These are phyloP conservation scores for Zygaena filipendulae DNA, from an alignment of 2,888 invertebrate genomes.

Conservation along the genomic window DNA sequence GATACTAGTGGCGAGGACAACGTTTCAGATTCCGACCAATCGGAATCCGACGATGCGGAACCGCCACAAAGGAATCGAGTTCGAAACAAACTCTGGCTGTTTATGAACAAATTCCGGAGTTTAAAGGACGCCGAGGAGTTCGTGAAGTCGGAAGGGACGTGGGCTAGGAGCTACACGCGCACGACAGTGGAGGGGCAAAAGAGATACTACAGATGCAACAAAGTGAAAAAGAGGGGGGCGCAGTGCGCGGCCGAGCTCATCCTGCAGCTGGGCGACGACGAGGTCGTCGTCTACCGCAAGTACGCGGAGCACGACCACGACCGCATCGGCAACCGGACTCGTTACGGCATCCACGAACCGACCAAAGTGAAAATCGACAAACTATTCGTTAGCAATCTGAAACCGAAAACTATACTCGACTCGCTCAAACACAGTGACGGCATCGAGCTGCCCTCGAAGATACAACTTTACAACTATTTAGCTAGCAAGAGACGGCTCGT, in stretches of 20 bases:
- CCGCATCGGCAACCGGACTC: conserved; percentile 6
- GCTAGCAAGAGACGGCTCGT: conserved; percentile 9
- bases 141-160: conserved; percentile 13
- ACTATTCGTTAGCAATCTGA: conserved; percentile 12
- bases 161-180: conserved; percentile 11
- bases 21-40: too few species aligned
- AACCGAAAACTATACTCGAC: conserved; percentile 14
- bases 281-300: conserved; percentile 14
- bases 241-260: conserved; percentile 15
- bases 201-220: conserved; percentile 16
- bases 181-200: conserved; percentile 11
- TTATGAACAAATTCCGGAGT: conserved; percentile 14
- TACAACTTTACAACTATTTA: conserved; percentile 14
- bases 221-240: conserved; percentile 11
- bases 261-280: conserved; percentile 10
- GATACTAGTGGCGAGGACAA: too few species aligned
- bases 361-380: conserved; percentile 14
- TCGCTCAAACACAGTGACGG: conserved; percentile 10
- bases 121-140: conserved; percentile 7
- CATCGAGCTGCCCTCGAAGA: conserved; percentile 8
- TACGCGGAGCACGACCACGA: conserved; percentile 16
- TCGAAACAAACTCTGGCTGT: conserved; percentile 14
- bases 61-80: conserved; percentile 14
- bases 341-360: conserved; percentile 11
- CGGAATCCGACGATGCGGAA: conserved; percentile 3